Conservation (phyloP, 1,140 invertebrate genomes). For the Chymomyza costata region DNA sequence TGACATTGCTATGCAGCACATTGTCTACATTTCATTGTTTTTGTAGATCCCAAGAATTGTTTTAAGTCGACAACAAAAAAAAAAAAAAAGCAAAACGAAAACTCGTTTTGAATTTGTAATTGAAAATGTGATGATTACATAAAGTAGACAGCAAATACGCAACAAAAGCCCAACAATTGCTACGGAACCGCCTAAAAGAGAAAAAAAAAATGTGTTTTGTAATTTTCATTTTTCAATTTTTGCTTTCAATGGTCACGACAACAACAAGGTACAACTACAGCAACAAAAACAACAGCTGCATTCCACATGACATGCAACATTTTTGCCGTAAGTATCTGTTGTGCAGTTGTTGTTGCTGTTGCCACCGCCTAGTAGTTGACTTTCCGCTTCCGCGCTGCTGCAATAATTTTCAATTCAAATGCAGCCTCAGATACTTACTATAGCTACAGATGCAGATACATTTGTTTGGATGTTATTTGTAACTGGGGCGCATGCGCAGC, state of each 20-base stretch:
- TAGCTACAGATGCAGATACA: too few species aligned
- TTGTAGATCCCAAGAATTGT: neutral
- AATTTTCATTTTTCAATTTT: conserved; percentile 38
- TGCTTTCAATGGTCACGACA: conserved; percentile 28
- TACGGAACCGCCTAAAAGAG: too few species aligned
- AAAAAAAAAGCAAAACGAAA: conserved; percentile 3
- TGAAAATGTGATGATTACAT: conserved; percentile 39
- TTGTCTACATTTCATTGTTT: too few species aligned
- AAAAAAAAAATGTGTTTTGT: conserved; percentile 26
- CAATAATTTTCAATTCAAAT: conserved; percentile 12
- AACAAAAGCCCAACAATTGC: conserved; percentile 1
- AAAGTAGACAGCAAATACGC: conserved; percentile 2
- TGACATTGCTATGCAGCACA: too few species aligned
- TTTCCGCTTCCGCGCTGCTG: conserved; percentile 43
- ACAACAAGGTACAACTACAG: neutral
- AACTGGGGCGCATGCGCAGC: too few species aligned
- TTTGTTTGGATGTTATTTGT: too few species aligned
- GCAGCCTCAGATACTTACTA: too few species aligned
- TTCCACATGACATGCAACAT: conserved; percentile 27
- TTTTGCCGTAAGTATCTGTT: too few species aligned
- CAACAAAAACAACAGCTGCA: conserved; percentile 11
- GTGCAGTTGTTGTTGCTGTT: conserved; percentile 35
- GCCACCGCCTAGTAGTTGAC: conserved; percentile 20
- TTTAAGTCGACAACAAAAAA: neutral
- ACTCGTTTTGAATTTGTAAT: conserved; percentile 41